Evolutionary conservation across 2,888 invertebrate species (phyloP).

Genomic region (Drosophila recens): DNA sequence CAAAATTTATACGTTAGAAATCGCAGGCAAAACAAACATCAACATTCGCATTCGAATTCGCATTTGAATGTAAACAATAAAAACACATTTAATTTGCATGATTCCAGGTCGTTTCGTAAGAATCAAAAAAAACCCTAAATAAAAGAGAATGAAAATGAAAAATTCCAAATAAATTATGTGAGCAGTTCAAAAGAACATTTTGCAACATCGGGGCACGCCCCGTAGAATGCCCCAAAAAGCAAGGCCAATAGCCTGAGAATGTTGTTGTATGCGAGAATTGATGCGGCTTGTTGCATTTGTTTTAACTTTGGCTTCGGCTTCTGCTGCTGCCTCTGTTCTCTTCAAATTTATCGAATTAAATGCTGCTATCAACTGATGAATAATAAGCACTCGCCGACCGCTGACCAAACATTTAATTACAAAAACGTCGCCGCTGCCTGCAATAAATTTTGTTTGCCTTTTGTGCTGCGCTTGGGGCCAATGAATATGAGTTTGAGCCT

Average conservation of each 20-base stretch:
- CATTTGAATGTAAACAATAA: constrained; percentile 60
- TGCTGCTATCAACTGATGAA: constrained; percentile 66
- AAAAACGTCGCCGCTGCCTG: constrained; percentile 72
- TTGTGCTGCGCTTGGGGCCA: constrained; percentile 38
- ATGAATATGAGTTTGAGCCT: constrained; percentile 27
- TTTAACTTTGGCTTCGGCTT: constrained; percentile 8
- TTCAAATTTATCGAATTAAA: constrained; percentile 47
- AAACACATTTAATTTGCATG: constrained; percentile 71
- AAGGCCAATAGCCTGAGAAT: constrained; percentile 68
- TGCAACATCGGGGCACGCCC: constrained; percentile 66
- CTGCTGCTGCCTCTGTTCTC: constrained; percentile 4
- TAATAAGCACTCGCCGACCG: constrained; percentile 62
- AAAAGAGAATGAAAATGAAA: constrained; percentile 19
- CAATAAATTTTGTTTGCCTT: constrained; percentile 74
- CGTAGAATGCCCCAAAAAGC: constrained; percentile 44
- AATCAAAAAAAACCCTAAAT: constrained; percentile 31
- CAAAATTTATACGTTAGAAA: constrained; percentile 38
- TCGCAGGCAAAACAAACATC: constrained; percentile 37
- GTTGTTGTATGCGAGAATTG: constrained; percentile 58
- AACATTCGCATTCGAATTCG: constrained; percentile 39
- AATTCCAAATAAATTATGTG: constrained; percentile 73
- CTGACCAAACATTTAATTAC: constrained; percentile 70
- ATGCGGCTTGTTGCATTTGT: constrained; percentile 63
- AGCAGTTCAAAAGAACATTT: constrained; percentile 73
- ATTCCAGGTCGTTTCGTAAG: constrained; percentile 70